Evolutionary conservation across 2,888 invertebrate species (phyloP), one percentile per base, ranked within the genome.

Genomic region (Coenonympha glycerion): DNA sequence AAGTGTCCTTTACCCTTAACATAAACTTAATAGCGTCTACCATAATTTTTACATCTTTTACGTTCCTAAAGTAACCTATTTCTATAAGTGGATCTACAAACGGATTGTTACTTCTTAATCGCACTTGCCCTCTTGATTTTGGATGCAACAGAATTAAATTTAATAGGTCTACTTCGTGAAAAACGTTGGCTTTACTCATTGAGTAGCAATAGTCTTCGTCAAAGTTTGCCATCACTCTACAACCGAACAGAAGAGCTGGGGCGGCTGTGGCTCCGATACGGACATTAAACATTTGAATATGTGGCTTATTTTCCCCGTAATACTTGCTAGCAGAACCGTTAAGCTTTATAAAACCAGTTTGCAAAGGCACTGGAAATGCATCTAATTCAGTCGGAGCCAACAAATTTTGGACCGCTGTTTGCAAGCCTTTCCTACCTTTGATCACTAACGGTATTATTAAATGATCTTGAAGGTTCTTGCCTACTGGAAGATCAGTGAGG

Each of bases 381-480:
- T 65, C 57, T 13, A 71, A 47, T 54, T 69, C 68, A 6, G 57
- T 53, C 3, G 61, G 8, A 0, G 56, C 40, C 1, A 63, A 34
- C 13, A 70, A 26, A 56, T 64, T 65, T 41, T 66, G 63, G 13
- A 66, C 33, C 6, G 59, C 57, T 22, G 62, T 64, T 39, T 63
- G 52, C 9, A 68, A 53, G 4, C 82, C 82, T 30, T 40, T 39
- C 59, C 71, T 62, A 2, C 80, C 83, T 36, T 67, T 64, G 49
- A 75, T 68, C 3, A 70, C 40, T n/a, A 84, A 33, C 1, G 71
- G 68, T 0, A 69, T 55, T 1, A 61, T 47, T 13, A 67, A 64
- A 56, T 85, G 84, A 53, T 85, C 84, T 13, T 81, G 81, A 46
- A 85, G 64, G 60, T 82, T 77, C 60, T 69, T 68, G 0, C 84